These are phyloP conservation scores for Anastatus disparis DNA, from an alignment of 1,140 invertebrate species.

Conservation along the genomic window DNA sequence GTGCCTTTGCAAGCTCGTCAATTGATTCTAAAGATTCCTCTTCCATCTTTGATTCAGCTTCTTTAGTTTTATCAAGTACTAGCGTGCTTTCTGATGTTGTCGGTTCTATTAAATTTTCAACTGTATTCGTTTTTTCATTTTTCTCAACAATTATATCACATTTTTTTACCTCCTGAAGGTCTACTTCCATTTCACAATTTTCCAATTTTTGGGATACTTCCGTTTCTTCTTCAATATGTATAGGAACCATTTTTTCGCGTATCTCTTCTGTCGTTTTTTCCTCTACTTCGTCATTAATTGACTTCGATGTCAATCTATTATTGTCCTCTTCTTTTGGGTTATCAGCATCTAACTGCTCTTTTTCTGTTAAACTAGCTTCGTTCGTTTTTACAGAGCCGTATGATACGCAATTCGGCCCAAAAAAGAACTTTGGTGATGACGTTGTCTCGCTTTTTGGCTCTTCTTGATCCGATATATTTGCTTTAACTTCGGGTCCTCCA, in stretches of 20 bases:
- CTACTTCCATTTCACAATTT: background rate
- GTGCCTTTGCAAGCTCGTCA: background rate
- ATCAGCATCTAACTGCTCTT: background rate
- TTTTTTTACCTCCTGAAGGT: background rate
- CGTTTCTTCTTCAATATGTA: background rate
- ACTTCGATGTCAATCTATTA: conserved; percentile 7
- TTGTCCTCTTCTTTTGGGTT: conserved; percentile 9
- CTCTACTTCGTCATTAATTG: background rate
- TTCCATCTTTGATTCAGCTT: background rate
- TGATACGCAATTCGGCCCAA: conserved; percentile 64
- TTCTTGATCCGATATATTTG: conserved; percentile 55
- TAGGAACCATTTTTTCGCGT: conserved; percentile 26
- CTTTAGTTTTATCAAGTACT: background rate
- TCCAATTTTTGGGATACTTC: background rate
- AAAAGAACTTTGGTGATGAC: conserved; percentile 61
- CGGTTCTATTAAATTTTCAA: no score
- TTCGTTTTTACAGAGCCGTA: conserved; percentile 46
- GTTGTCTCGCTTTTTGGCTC: conserved; percentile 18
- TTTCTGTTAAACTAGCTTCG: background rate
- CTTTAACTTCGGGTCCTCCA: conserved; percentile 54
- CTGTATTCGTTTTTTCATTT: conserved; percentile 36
- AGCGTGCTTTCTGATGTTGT: no score
- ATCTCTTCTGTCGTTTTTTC: conserved; percentile 10
- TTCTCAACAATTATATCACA: background rate
- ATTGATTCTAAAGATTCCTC: background rate